Conservation (phyloP, 2,888 invertebrate genomes). For the Euzophera pinguis region DNA sequence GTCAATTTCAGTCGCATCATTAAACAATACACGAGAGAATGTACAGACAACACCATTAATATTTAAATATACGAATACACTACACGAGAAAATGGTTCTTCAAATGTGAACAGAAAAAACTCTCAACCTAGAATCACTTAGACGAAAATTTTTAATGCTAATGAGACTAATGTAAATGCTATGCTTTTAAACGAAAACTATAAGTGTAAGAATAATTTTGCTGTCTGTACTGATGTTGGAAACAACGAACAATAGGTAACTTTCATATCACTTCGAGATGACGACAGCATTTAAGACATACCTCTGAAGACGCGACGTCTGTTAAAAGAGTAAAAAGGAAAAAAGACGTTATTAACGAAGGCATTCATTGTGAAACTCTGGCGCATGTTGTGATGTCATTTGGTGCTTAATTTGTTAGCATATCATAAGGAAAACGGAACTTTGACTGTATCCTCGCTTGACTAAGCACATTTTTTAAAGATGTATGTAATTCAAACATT, state of each 20-base stretch:
- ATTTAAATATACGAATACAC: constrained; percentile 14
- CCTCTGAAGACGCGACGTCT: constrained; percentile 29
- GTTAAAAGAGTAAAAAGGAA: constrained; percentile 24
- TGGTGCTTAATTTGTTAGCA: constrained; percentile 52
- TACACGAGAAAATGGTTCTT: constrained; percentile 8
- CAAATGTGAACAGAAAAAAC: neutral
- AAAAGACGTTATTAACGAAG: constrained; percentile 62
- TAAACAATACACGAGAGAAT: constrained; percentile 4
- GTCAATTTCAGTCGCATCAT: constrained; percentile 11
- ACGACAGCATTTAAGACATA: constrained; percentile 46
- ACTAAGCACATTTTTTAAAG: constrained; percentile 27
- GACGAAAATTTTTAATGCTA: constrained; percentile 3
- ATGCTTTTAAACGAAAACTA: constrained; percentile 35
- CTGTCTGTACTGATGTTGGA: constrained; percentile 38
- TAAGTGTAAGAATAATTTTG: constrained; percentile 19
- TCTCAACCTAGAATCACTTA: neutral
- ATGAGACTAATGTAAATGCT: neutral
- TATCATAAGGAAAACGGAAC: constrained; percentile 38
- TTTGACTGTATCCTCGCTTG: constrained; percentile 28
- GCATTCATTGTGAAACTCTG: constrained; percentile 61
- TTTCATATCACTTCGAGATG: constrained; percentile 44
- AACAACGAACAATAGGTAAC: constrained; percentile 57
- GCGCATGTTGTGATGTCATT: constrained; percentile 55
- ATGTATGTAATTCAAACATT: constrained; percentile 6
- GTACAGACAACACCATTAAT: constrained; percentile 7